Evolutionary conservation across 2,888 invertebrate genomes (phyloP).

Genomic region (Frankliniella fusca): DNA sequence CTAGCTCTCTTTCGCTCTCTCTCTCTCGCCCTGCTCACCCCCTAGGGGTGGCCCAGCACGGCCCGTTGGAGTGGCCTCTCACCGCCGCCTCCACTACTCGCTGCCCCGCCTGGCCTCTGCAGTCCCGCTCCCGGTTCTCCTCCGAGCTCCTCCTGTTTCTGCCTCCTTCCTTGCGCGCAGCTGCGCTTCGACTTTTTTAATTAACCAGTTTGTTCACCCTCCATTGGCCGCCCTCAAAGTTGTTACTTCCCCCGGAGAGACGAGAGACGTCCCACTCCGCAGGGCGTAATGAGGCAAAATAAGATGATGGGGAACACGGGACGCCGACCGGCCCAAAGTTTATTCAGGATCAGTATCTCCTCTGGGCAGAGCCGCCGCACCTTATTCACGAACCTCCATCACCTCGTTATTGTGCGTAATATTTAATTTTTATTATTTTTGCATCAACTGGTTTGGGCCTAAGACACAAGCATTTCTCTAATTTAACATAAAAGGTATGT

Average conservation of each 20-base stretch:
- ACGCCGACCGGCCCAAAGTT: not conserved
- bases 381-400: not conserved
- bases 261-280: not conserved
- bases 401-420: not conserved
- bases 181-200: not conserved
- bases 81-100: not conserved
- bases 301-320: not conserved
- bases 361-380: not conserved
- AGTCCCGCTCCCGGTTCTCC: too few relatives aligned
- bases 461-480: too few relatives aligned
- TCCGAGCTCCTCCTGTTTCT: not conserved
- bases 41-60: not conserved
- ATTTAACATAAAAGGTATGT: too few relatives aligned
- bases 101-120: not conserved
- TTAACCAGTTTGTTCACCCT: conserved; percentile 10
- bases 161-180: not conserved
- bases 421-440: not conserved
- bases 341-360: too few relatives aligned
- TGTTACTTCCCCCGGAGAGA: too few relatives aligned
- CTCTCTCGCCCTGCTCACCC: not conserved
- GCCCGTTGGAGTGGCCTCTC: not conserved
- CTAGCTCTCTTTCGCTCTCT: not conserved
- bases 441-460: too few relatives aligned
- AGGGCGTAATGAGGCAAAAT: not conserved
- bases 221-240: not conserved